Evolutionary conservation across 92 coral and sea anemone genomes (phyloP).

Genomic region (Porites cylindrica): DNA sequence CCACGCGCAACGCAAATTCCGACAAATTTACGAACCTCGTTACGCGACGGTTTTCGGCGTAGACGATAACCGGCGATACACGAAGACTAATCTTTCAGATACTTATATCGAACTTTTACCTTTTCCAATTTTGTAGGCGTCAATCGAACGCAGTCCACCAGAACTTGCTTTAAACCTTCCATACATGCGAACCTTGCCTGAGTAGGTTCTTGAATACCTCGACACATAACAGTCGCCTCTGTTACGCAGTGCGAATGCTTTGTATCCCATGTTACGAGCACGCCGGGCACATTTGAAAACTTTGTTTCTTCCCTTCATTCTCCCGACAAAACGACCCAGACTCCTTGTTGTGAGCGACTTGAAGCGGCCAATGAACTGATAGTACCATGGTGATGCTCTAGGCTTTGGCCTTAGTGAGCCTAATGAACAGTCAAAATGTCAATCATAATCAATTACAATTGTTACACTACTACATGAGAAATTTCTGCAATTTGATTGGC

Average conservation of each 20-base stretch:
- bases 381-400: conserved; percentile 28
- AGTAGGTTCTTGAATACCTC: conserved; percentile 13
- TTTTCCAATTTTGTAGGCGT: conserved; percentile 42
- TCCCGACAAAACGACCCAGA: conserved; percentile 43
- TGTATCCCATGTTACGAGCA: conserved; percentile 19
- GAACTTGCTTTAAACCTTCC: conserved; percentile 35
- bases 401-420: conserved; percentile 42
- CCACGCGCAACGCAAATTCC: too few species aligned
- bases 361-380: conserved; percentile 32
- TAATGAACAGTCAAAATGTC: neutral
- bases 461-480: too few species aligned
- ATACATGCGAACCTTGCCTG: conserved; percentile 13
- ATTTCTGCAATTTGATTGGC: too few species aligned
- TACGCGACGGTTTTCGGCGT: too few species aligned
- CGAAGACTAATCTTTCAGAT: neutral
- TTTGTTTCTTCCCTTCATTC: conserved; percentile 36
- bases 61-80: too few species aligned
- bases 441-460: too few species aligned
- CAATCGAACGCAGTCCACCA: conserved; percentile 43
- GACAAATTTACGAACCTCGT: too few species aligned
- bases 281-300: conserved; percentile 33
- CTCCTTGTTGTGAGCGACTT: conserved; percentile 14
- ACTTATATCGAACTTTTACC: neutral
- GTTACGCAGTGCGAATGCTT: conserved; percentile 38
- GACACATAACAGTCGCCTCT: conserved; percentile 55